Percentiles rank a stretch among this genome's conserved stretches.
Conservation (phyloP, 1,140 invertebrate genomes). For the Venustaconcha ellipsiformis region DNA sequence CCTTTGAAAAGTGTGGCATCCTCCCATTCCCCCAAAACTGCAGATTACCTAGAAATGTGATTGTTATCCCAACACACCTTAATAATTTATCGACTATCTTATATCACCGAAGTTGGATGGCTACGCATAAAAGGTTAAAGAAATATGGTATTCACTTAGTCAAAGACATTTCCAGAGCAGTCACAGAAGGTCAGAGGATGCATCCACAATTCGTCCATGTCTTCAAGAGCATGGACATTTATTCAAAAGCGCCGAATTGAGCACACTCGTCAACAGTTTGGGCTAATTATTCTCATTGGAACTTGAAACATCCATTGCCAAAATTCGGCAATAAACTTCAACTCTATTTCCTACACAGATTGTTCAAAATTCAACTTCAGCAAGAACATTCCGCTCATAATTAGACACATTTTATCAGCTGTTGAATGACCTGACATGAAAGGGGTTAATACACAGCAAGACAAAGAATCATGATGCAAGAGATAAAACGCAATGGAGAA, state of each 20-base stretch:
- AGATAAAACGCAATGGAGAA: background rate
- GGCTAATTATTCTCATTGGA: slow-evolving; percentile 36
- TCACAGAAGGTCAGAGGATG: slow-evolving; percentile 16
- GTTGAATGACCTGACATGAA: slow-evolving; percentile 3
- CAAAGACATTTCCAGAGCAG: too few species aligned
- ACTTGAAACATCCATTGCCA: slow-evolving; percentile 30
- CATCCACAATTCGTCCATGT: slow-evolving; percentile 33
- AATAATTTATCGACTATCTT: too few species aligned
- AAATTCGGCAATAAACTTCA: too few species aligned
- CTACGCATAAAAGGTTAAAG: too few species aligned
- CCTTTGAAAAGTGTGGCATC: too few species aligned
- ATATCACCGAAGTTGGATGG: too few species aligned
- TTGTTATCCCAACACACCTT: too few species aligned
- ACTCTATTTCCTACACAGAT: slow-evolving; percentile 24
- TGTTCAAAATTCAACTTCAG: slow-evolving; percentile 15
- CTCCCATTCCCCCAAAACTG: too few species aligned
- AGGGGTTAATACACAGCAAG: slow-evolving; percentile 33
- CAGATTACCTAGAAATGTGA: too few species aligned
- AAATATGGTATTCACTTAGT: too few species aligned
- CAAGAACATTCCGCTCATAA: slow-evolving; percentile 35
- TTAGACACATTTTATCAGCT: slow-evolving; percentile 48
- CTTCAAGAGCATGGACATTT: slow-evolving; percentile 24
- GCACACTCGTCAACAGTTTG: slow-evolving; percentile 31
- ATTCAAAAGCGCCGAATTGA: slow-evolving; percentile 34
- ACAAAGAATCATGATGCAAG: slow-evolving; percentile 45